These are phyloP conservation scores for Hypsopygia costalis DNA, from an alignment of 2,888 invertebrate genomes.

Conservation along the genomic window DNA sequence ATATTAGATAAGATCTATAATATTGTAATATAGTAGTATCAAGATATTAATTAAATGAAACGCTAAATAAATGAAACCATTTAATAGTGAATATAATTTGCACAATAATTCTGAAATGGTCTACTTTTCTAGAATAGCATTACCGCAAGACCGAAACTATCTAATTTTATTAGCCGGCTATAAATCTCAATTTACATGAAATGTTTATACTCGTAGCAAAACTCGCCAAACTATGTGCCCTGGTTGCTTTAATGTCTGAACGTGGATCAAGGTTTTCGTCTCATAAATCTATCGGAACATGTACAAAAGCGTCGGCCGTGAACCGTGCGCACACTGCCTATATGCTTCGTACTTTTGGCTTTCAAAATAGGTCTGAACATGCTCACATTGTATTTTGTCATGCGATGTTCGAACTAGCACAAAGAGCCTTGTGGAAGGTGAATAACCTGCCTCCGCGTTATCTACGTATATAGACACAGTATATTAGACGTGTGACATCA, in stretches of 20 bases:
- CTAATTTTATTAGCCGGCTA: conserved; percentile 29
- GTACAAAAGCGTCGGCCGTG: conserved; percentile 40
- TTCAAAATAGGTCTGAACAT: conserved; percentile 55
- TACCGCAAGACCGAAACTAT: conserved; percentile 3
- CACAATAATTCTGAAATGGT: conserved; percentile 27
- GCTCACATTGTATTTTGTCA: conserved; percentile 54
- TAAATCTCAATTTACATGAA: conserved; percentile 34
- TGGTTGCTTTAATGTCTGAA: conserved; percentile 32
- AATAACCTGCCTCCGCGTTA: conserved; percentile 59
- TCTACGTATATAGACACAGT: conserved; percentile 59
- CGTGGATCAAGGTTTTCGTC: conserved; percentile 36
- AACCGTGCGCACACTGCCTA: conserved; percentile 35
- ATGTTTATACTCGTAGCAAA: conserved; percentile 32
- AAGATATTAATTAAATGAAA: too few relatives aligned
- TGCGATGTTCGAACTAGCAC: conserved; percentile 50
- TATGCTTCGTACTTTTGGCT: conserved; percentile 49
- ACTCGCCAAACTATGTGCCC: conserved; percentile 38
- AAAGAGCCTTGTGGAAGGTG: conserved; percentile 48
- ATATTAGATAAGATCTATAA: too few relatives aligned
- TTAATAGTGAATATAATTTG: too few relatives aligned
- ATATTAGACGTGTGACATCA: conserved; percentile 70
- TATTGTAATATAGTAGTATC: too few relatives aligned
- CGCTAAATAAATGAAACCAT: too few relatives aligned
- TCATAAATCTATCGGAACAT: conserved; percentile 45
- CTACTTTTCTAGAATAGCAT: not conserved